Conservation (phyloP, 2,113 vertebrate genomes). For the Mustela nigripes region DNA sequence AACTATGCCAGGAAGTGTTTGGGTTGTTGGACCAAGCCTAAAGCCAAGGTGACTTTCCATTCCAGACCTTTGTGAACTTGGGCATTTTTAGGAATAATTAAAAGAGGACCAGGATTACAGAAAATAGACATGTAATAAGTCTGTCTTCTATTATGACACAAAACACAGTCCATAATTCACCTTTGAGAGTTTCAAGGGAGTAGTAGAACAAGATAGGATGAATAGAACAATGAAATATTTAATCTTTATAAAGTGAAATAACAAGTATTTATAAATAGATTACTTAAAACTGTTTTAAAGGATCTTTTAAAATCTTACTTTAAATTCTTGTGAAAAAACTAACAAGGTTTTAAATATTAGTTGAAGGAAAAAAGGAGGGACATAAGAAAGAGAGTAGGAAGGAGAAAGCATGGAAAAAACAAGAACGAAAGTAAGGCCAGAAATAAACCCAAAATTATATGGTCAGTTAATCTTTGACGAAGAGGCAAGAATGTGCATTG, state of each 20-base stretch:
- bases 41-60: background rate
- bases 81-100: background rate
- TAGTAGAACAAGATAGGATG: background rate
- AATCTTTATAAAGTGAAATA: background rate
- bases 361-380: background rate
- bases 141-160: background rate
- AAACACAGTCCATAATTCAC: background rate
- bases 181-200: background rate
- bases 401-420: background rate
- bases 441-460: background rate
- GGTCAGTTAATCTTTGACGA: background rate
- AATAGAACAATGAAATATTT: background rate
- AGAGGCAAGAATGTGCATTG: background rate
- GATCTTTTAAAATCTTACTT: background rate
- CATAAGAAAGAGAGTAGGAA: background rate
- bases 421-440: background rate
- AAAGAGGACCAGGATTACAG: background rate
- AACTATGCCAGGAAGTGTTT: background rate
- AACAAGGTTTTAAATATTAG: background rate
- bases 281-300: background rate
- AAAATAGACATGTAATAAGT: background rate
- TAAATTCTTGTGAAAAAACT: background rate
- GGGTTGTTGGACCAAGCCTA: background rate
- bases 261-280: background rate
- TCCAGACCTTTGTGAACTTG: background rate